Percentiles rank a stretch among this genome's conserved stretches.
Conservation (phyloP, 2,888 invertebrate genomes). For the Hanleya hanleyi region DNA sequence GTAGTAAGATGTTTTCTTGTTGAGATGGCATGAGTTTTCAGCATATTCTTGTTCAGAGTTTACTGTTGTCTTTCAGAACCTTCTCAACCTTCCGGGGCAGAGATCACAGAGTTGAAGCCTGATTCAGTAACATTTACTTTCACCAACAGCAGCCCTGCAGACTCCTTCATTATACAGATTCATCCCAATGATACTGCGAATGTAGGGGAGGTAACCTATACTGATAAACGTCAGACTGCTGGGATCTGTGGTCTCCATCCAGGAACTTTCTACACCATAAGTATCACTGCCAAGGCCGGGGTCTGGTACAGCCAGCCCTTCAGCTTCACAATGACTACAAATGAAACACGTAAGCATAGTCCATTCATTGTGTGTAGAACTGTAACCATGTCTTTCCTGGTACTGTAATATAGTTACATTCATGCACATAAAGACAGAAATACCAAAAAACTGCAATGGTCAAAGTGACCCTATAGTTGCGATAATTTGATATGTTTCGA, state of each 20-base stretch:
- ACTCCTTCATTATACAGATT: not conserved
- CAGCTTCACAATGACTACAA: not conserved
- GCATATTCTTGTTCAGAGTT: too few species aligned
- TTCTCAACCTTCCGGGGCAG: not conserved
- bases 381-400: too few species aligned
- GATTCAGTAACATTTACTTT: not conserved
- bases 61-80: constrained; percentile 1
- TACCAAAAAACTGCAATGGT: too few species aligned
- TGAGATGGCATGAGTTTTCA: too few species aligned
- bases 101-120: not conserved
- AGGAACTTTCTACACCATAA: not conserved
- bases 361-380: too few species aligned
- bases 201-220: not conserved
- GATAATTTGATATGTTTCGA: too few species aligned
- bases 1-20: too few species aligned
- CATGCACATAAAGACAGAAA: too few species aligned
- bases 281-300: not conserved
- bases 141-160: not conserved
- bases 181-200: not conserved
- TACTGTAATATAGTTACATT: too few species aligned
- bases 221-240: not conserved
- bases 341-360: not conserved
- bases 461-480: too few species aligned
- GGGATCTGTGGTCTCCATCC: not conserved
- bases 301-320: not conserved